Evolutionary conservation across 2,888 invertebrate genomes (phyloP).

Genomic region (Tenthredo scrophulariae): DNA sequence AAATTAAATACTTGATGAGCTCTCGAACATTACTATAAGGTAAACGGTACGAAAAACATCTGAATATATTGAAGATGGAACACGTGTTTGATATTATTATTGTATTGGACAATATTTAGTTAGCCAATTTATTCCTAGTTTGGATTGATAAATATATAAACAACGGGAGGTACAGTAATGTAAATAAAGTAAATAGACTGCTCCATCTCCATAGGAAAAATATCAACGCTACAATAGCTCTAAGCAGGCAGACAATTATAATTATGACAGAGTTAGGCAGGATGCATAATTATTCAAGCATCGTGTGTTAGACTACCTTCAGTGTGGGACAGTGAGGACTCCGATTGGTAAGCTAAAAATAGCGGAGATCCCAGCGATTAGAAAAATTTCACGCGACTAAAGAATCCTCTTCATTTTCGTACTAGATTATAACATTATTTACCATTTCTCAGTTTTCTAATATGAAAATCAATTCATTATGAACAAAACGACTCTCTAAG

Average conservation of each 20-base stretch:
- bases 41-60: slow-evolving; percentile 58
- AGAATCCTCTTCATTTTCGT: slow-evolving; percentile 25
- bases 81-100: slow-evolving; percentile 3
- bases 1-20: slow-evolving; percentile 53
- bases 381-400: slow-evolving; percentile 62
- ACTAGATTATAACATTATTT: slow-evolving; percentile 4
- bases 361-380: slow-evolving; percentile 73
- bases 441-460: neutral
- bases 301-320: slow-evolving; percentile 71
- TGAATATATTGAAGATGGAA: slow-evolving; percentile 62
- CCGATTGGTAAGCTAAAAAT: slow-evolving; percentile 77
- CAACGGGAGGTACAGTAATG: too few species aligned
- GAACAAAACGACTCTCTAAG: slow-evolving; percentile 27
- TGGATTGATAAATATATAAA: too few species aligned
- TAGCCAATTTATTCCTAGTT: too few species aligned
- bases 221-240: slow-evolving; percentile 81
- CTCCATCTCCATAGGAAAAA: slow-evolving; percentile 60
- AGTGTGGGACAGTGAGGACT: slow-evolving; percentile 75
- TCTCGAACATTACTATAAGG: slow-evolving; percentile 31
- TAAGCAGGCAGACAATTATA: slow-evolving; percentile 81
- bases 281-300: slow-evolving; percentile 69
- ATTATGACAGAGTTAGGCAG: slow-evolving; percentile 64
- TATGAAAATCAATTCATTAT: neutral
- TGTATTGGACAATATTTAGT: too few species aligned
- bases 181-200: neutral